Percentiles rank a stretch among this genome's conserved stretches.
Conservation (phyloP, 2,113 vertebrate species). For the Apus apus region DNA sequence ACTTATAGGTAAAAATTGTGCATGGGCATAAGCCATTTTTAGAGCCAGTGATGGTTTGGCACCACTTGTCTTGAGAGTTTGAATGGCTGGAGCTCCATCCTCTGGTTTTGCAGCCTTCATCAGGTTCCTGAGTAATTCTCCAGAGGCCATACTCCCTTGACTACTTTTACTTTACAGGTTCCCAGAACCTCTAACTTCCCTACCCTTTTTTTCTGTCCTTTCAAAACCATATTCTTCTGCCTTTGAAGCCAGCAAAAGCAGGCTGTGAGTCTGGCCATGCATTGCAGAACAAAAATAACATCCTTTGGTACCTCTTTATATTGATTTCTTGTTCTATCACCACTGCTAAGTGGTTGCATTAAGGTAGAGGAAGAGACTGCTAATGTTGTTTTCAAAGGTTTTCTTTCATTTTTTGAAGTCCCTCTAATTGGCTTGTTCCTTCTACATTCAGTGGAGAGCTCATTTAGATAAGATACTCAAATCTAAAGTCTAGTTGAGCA, state of each 20-base stretch:
- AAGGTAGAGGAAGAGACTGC: neutral
- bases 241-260: neutral
- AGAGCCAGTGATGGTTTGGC: neutral
- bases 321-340: constrained; percentile 43
- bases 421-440: neutral
- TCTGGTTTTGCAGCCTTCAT: neutral
- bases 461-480: neutral
- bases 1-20: neutral
- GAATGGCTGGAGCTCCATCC: neutral
- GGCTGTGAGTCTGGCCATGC: neutral
- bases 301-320: constrained; percentile 1
- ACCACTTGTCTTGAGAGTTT: neutral
- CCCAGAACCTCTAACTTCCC: neutral
- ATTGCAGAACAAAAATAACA: constrained; percentile 32
- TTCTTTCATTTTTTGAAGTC: neutral
- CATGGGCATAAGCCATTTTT: neutral
- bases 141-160: rapidly evolving
- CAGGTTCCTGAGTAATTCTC: neutral
- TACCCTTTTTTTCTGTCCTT: neutral
- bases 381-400: constrained; percentile 31
- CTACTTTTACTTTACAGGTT: neutral
- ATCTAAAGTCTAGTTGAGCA: neutral
- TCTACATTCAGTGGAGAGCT: neutral
- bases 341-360: constrained; percentile 19
- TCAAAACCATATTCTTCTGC: neutral